These are phyloP conservation scores for Lepus europaeus DNA, from an alignment of 2,113 vertebrate species.

Conservation along the genomic window DNA sequence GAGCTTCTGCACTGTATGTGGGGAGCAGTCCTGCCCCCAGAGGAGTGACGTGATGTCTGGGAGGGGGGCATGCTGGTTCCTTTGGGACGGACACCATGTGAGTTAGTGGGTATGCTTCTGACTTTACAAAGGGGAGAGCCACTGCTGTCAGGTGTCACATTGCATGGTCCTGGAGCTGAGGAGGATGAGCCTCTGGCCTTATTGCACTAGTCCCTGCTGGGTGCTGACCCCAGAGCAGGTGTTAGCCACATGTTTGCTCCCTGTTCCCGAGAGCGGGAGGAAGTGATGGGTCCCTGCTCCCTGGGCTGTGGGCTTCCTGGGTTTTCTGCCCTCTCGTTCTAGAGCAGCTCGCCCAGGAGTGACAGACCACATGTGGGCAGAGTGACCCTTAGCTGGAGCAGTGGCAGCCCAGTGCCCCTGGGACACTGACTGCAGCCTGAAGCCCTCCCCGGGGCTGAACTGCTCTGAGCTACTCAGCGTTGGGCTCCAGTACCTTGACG, in stretches of 20 bases:
- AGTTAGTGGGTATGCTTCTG: neutral
- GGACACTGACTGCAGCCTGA: neutral
- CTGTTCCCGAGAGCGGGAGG: neutral
- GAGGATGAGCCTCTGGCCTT: neutral
- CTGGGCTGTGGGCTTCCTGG: neutral
- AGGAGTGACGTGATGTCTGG: slow-evolving; percentile 42
- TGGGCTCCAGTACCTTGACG: too few species aligned
- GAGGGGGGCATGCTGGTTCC: neutral
- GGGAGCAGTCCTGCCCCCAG: neutral
- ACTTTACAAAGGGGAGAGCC: neutral
- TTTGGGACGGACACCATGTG: neutral
- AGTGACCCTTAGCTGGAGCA: neutral
- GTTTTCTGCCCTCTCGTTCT: neutral
- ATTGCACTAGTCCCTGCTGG: neutral
- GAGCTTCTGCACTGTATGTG: neutral
- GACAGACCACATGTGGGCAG: neutral
- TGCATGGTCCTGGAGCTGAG: neutral
- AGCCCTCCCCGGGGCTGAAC: neutral
- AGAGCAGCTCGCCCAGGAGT: neutral
- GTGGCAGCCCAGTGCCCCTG: neutral
- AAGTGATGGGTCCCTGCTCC: neutral
- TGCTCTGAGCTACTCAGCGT: neutral
- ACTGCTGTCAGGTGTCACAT: neutral
- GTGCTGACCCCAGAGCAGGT: neutral
- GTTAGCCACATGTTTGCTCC: rapidly evolving